Base-by-base conservation (phyloP, 2,888 invertebrate genomes). In the Drosophila ezoana region DNA sequence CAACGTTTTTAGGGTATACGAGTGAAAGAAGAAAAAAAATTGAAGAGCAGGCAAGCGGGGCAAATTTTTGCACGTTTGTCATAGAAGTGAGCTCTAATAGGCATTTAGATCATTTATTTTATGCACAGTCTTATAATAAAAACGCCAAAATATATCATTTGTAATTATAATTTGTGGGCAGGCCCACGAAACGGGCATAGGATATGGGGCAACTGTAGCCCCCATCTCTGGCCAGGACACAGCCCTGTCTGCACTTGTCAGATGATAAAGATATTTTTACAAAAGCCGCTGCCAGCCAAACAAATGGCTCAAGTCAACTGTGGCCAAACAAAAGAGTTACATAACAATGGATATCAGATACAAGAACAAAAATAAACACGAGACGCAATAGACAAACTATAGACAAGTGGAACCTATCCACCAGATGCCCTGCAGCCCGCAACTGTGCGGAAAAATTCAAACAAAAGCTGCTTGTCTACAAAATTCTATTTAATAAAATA, bases 301-400 rank as follows among this genome's bases (percentile, higher is more conserved):
- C 68, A 87, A 87, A 82, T 85, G 82, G 67, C 48, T 48, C 63
- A 72, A 88, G 81, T 83, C 81, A 87, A 86, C 73, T 59, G 60
- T 62, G 64, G 60, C 40, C 56, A 69, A 77, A 86, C 87, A 83
- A 88, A 83, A 88, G 87, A 88, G 88, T 86, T 82, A 74, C 48
- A 66, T 61, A 77, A 83, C 83, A 88, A 83, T 57, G 52, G 77
- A 54, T 40, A 47, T 33, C 47, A 54, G 59, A 68, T 53, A 38
- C 43, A 57, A 35, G 20, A 35, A 37, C 33, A 37, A 49, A 18
- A 51, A 28, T 23, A 28, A 40, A 13, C 53, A 33, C 23, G 43
- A 37, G 32, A 28, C 37, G n/a, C 28, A 28, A 28, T 28, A 20
- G 18, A 37, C 37, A 52, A 73, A 40, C 45, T 48, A 52, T 35